These are phyloP conservation scores for Catagonus wagneri DNA, from an alignment of 2,113 vertebrate genomes.

Conservation along the genomic window DNA sequence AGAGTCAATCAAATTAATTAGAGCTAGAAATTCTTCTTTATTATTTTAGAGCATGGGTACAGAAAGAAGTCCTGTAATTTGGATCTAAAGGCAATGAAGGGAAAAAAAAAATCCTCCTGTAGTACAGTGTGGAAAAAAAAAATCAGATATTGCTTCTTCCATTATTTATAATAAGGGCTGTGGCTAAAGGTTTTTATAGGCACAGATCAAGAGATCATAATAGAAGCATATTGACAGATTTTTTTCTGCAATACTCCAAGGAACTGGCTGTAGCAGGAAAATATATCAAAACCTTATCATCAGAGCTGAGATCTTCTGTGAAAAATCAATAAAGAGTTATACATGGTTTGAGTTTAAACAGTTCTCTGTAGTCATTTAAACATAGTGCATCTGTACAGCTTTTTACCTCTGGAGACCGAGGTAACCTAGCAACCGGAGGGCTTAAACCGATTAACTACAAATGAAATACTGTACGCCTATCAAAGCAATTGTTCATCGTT, in stretches of 20 bases:
- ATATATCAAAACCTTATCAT: constrained; percentile 99
- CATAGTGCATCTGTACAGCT: constrained; percentile 94
- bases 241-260: constrained; percentile 96
- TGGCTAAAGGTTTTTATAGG: constrained; percentile 97
- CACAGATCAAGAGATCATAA: constrained; percentile 99
- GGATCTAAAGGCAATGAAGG: constrained; percentile 83
- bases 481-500: constrained; percentile 93
- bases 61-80: constrained; percentile 88
- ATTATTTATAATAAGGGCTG: constrained; percentile 98
- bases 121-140: constrained; percentile 81
- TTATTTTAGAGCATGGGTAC: constrained; percentile 87
- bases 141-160: constrained; percentile 91
- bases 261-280: constrained; percentile 96
- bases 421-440: constrained; percentile 95
- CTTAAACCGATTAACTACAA: constrained; percentile 97
- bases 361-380: constrained; percentile 99
- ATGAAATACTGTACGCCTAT: constrained; percentile 94
- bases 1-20: constrained; percentile 98
- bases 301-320: constrained; percentile 98
- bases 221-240: constrained; percentile 99
- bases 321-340: constrained; percentile 99
- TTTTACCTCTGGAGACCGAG: constrained; percentile 91
- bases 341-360: constrained; percentile 99
- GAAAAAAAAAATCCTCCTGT: constrained; percentile 83
- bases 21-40: constrained; percentile 90